Evolutionary conservation across 1,140 invertebrate genomes (phyloP), one percentile per base, ranked within the genome.

Genomic region (Laupala kohalensis): DNA sequence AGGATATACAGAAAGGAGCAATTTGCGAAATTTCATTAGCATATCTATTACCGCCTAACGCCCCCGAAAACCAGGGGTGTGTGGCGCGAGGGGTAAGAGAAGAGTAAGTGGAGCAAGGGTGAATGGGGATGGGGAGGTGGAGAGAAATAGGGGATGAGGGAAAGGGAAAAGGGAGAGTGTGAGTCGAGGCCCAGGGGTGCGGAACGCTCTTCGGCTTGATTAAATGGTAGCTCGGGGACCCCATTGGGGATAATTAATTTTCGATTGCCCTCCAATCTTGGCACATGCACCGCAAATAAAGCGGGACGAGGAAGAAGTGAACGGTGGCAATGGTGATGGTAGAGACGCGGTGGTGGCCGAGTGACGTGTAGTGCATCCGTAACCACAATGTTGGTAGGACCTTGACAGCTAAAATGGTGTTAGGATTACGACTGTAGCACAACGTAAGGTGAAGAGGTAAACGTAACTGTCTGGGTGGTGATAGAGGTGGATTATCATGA

Each of bases 1-100:
- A 37, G 30, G 30, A 37, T 37, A 37, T 37, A 37, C 30, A 26
- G 71, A 30, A 73, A 73, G 72, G 69, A 73, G 72, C 75, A 75
- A 76, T 76, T 76, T 76, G 75, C 72, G 70, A 76, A 73, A 76
- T 76, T 76, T 75, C 75, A 76, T 76, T 76, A 76, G 75, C 75
- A 76, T 76, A 76, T 76, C 75, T 74, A 76, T 76, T 75, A 73
- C 74, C 73, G 71, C 71, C 66, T 75, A 72, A 74, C 71, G 28
- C 71, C 71, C 24, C 27, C 64, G 15, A 23, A 64, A 28, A 25
- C 25, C 29, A 69, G 23, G 19, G 24, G 66, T 23, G 27, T 25
- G 63, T 63, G 25, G 13, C 69, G 66, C 62, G 62, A 19, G 53
- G 25, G 23, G 27, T 63, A 6, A 9, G 25, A 4, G 27, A 66